These are phyloP conservation scores for Phrynocephalus guinanensis DNA, from an alignment of 2,797 vertebrate genomes.

Conservation along the genomic window DNA sequence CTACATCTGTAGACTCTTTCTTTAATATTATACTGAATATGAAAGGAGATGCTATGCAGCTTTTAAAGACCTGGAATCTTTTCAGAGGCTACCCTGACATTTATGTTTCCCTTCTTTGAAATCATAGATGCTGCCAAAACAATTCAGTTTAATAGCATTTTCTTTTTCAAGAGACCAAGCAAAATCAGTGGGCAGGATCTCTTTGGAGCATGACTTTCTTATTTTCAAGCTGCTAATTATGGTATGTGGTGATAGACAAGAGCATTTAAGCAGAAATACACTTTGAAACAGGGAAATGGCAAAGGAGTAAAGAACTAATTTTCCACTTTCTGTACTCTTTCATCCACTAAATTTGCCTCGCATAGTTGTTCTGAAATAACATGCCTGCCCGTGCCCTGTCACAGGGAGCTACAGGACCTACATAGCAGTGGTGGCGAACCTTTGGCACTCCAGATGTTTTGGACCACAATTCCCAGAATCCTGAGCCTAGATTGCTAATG, in stretches of 20 bases:
- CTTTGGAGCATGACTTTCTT: neutral
- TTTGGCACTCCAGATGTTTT: no score
- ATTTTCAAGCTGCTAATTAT: neutral
- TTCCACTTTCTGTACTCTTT: neutral
- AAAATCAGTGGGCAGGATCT: neutral
- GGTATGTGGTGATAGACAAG: neutral
- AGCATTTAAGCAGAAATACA: neutral
- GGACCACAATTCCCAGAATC: no score
- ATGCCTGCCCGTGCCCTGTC: no score
- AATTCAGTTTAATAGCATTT: neutral
- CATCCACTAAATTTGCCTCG: neutral
- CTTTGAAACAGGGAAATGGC: neutral
- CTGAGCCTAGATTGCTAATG: no score
- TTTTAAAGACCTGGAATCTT: neutral
- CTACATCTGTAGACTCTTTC: neutral
- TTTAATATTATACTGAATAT: neutral
- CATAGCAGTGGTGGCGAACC: no score
- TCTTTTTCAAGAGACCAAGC: neutral
- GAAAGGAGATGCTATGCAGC: neutral
- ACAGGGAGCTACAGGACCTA: no score
- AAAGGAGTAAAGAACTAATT: neutral
- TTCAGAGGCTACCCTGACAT: neutral
- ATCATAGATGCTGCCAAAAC: neutral
- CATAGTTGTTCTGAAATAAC: neutral
- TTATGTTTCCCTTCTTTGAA: neutral